Percentiles rank a stretch among this genome's conserved stretches.
Conservation (phyloP, 2,797 vertebrate genomes). For the Gastrophryne carolinensis region DNA sequence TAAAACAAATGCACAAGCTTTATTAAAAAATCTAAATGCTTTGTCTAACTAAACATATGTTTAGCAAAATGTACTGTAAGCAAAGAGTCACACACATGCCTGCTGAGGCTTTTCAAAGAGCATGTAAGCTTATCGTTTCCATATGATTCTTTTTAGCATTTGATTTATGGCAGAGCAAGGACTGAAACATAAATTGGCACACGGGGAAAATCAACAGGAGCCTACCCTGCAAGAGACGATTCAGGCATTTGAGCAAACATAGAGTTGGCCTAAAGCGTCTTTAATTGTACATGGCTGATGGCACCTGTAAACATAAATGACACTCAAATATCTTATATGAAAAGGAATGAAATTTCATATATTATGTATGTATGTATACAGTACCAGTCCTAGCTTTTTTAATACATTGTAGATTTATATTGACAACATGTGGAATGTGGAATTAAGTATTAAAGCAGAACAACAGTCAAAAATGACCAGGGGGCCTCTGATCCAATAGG, state of each 20-base stretch:
- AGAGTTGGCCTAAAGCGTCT: constrained; percentile 1
- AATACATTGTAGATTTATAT: no score
- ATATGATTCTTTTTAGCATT: constrained; percentile 13
- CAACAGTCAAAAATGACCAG: no score
- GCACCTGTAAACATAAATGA: constrained; percentile 1
- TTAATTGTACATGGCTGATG: constrained; percentile 6
- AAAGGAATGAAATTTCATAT: no score
- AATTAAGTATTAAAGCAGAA: no score
- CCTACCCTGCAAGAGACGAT: neutral
- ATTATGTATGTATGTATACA: no score
- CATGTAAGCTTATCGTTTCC: neutral
- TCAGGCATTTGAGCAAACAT: constrained; percentile 5
- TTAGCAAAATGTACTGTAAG: neutral
- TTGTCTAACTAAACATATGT: neutral
- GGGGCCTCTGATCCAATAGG: no score
- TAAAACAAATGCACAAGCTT: no score
- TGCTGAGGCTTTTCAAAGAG: neutral
- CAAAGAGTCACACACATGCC: neutral
- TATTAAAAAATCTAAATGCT: no score
- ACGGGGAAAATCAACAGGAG: neutral
- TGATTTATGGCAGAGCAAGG: constrained; percentile 9
- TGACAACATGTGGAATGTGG: no score
- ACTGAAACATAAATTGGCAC: neutral
- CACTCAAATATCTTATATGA: constrained; percentile 6
- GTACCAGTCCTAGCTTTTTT: no score